Percentiles rank a stretch among this genome's conserved stretches.
phyloP scores from a whole-genome alignment of 1,140 invertebrate genomes.

The Chironomus striatipennis region DNA sequence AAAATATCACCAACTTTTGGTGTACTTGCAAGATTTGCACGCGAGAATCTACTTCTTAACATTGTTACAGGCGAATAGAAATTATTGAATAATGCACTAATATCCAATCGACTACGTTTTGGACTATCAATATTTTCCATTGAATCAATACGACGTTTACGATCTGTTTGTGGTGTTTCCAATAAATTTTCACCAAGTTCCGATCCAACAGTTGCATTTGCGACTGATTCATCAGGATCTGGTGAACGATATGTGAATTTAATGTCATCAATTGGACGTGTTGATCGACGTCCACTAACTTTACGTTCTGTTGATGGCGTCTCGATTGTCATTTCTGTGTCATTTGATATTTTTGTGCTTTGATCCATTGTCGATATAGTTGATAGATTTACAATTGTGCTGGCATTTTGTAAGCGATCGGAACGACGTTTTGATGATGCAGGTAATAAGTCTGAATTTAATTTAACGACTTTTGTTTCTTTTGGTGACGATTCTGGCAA shows the following conservation, averaged over 20 bases:
- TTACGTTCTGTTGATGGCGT: background rate
- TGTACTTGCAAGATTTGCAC: constrained; percentile 1
- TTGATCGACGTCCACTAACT: background rate
- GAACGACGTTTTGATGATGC: background rate
- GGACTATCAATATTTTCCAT: background rate
- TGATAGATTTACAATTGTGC: constrained; percentile 15
- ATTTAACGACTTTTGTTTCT: background rate
- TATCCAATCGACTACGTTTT: constrained; percentile 2
- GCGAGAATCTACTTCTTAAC: background rate
- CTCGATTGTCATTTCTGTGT: background rate
- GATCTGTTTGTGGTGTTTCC: background rate
- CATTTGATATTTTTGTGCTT: background rate
- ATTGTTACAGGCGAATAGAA: background rate
- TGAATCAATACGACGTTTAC: background rate
- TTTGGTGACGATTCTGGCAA: background rate
- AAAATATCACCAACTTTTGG: background rate
- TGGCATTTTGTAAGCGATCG: background rate
- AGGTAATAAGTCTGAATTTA: background rate
- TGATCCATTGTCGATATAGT: background rate
- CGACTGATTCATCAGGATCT: background rate
- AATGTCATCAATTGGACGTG: background rate
- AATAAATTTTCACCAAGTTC: background rate
- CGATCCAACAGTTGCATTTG: background rate
- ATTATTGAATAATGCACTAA: background rate
- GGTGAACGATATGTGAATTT: constrained; percentile 1